Conservation (phyloP, 2,113 vertebrate genomes). For the Cottus gobio region DNA sequence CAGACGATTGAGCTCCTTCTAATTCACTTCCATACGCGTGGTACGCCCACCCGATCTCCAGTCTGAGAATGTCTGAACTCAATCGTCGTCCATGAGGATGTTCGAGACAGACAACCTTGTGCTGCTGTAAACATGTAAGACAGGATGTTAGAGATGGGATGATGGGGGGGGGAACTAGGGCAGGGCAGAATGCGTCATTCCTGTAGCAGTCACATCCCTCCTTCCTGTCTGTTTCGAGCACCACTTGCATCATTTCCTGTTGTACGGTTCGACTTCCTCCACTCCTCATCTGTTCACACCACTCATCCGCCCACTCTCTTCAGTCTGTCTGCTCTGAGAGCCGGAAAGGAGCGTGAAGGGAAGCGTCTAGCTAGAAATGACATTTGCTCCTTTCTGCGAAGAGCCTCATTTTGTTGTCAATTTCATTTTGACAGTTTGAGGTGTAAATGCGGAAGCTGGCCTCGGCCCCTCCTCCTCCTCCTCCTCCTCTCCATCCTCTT, state of each 20-base stretch:
- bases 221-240: conserved; percentile 34
- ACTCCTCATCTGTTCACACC: conserved; percentile 47
- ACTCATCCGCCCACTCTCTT: conserved; percentile 29
- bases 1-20: conserved; percentile 24
- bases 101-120: background rate
- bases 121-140: conserved; percentile 26
- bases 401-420: conserved; percentile 74
- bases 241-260: conserved; percentile 55
- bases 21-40: conserved; percentile 21
- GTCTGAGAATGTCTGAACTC: conserved; percentile 34
- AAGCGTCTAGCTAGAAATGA: conserved; percentile 3
- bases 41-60: background rate
- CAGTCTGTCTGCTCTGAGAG: conserved; percentile 22
- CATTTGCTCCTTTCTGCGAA: conserved; percentile 26
- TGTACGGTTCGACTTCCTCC: conserved; percentile 42
- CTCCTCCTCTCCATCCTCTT: conserved; percentile 56
- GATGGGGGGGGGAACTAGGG: background rate
- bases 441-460: conserved; percentile 75
- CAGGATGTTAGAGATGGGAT: conserved; percentile 18
- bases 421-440: conserved; percentile 95
- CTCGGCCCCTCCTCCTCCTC: conserved; percentile 56
- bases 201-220: conserved; percentile 22
- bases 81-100: conserved; percentile 6
- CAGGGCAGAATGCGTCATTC: background rate
- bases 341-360: background rate